phyloP scores from a whole-genome alignment of 2,797 vertebrate genomes.

The Crocidura indochinensis region DNA sequence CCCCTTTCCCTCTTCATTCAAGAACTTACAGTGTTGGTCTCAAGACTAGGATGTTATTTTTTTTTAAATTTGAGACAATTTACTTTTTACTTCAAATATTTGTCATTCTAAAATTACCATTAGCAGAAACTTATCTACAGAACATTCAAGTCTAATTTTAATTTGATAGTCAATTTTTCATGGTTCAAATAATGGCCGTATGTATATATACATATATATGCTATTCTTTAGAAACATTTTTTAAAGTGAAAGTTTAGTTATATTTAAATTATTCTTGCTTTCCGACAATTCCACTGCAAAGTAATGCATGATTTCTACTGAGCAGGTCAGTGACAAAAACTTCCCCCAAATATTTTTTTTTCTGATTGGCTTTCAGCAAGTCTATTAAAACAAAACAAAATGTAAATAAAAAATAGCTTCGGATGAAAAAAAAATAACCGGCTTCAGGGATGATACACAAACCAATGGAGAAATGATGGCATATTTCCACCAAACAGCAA shows the following conservation, averaged over 20 bases:
- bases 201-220: conserved; percentile 71
- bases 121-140: conserved; percentile 79
- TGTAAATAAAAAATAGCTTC: conserved; percentile 84
- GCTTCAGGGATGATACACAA: conserved; percentile 93
- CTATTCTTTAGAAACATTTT: conserved; percentile 81
- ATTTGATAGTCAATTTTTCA: conserved; percentile 73
- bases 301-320: conserved; percentile 88
- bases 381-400: conserved; percentile 90
- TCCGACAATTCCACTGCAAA: conserved; percentile 87
- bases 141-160: conserved; percentile 78
- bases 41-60: conserved; percentile 47
- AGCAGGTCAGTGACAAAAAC: conserved; percentile 87
- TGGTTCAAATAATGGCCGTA: conserved; percentile 72
- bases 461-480: conserved; percentile 93
- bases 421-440: conserved; percentile 88
- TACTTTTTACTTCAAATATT: conserved; percentile 78
- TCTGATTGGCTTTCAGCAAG: conserved; percentile 96
- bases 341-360: conserved; percentile 87
- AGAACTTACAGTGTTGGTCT: conserved; percentile 74
- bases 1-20: conserved; percentile 80
- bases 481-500: conserved; percentile 93
- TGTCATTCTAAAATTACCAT: conserved; percentile 75
- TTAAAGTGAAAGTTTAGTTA: conserved; percentile 84
- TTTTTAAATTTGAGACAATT: conserved; percentile 68
- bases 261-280: conserved; percentile 86